Percentiles rank a stretch among this genome's conserved stretches.
phyloP scores from a whole-genome alignment of 2,888 invertebrate genomes.

The Sipunculus nudus region DNA sequence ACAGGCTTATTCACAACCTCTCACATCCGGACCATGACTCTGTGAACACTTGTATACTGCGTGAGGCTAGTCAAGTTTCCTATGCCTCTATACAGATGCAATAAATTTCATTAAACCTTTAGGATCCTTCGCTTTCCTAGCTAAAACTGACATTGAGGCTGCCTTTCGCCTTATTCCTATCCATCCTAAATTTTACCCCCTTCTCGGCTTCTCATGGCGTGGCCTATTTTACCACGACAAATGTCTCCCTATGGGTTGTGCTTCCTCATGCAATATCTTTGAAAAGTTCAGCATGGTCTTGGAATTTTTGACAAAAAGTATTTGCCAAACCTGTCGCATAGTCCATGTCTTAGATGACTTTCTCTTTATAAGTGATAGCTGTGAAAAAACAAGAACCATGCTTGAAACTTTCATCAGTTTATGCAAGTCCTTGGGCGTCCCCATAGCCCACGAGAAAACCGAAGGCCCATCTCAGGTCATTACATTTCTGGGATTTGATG shows the following conservation, averaged over 20 bases:
- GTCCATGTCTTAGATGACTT: no score
- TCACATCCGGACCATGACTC: not conserved
- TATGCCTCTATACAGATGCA: not conserved
- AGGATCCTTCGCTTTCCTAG: not conserved
- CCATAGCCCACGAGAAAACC: not conserved
- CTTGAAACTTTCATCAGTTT: not conserved
- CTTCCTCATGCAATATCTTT: not conserved
- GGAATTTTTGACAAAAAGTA: not conserved
- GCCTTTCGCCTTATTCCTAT: constrained; percentile 1
- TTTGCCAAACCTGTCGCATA: no score
- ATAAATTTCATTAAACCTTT: not conserved
- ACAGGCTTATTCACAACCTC: not conserved
- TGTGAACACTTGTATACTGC: not conserved
- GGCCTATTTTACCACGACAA: not conserved
- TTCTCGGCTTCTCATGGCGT: not conserved
- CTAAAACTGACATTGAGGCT: not conserved
- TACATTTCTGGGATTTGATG: not conserved
- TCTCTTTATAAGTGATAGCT: not conserved
- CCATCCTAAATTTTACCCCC: not conserved
- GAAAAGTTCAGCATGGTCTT: not conserved
- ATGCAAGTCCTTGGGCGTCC: not conserved
- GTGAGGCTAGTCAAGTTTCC: no score
- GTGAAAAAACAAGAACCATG: not conserved
- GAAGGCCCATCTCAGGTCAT: not conserved
- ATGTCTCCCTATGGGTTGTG: not conserved